A percentile compares a stretch with the other conserved stretches of the same genome.
Evolutionary conservation across 2,797 vertebrate species (phyloP).

Genomic region (Netta rufina): DNA sequence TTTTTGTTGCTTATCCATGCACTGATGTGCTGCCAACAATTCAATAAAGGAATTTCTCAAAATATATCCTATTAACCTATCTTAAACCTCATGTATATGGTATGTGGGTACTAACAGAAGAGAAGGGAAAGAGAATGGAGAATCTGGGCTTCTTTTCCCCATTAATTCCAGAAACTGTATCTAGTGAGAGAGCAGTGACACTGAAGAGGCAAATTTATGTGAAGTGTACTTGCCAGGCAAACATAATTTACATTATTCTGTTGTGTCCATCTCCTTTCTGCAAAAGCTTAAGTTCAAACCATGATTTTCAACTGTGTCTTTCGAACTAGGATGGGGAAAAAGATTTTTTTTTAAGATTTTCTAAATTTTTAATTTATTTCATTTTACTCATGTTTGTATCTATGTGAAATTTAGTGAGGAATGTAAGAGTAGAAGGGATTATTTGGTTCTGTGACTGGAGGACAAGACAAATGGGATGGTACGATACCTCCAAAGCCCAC

Average conservation of each 20-base stretch:
- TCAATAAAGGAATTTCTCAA: slow-evolving; percentile 29
- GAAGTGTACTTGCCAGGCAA: background rate
- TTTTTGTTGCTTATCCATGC: slow-evolving; percentile 34
- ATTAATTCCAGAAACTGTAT: background rate
- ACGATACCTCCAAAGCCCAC: background rate
- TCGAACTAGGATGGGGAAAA: background rate
- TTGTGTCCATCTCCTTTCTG: background rate
- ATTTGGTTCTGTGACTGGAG: background rate
- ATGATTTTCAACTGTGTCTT: background rate
- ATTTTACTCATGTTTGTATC: background rate
- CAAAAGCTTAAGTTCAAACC: background rate
- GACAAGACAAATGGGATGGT: background rate
- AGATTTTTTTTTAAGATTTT: background rate
- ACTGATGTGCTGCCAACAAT: slow-evolving; percentile 51
- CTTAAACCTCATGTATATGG: slow-evolving; percentile 3
- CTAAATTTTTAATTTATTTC: background rate
- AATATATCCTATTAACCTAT: slow-evolving; percentile 24
- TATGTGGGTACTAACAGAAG: background rate
- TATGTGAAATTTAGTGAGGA: background rate
- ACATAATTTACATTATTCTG: rapidly evolving
- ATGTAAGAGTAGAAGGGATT: background rate
- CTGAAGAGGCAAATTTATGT: background rate
- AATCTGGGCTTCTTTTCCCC: background rate
- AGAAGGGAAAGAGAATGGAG: background rate
- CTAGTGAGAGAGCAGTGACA: background rate